A percentile compares a stretch with the other conserved stretches of the same genome.
These are phyloP conservation scores for Himalopsyche japonica DNA, from an alignment of 2,888 invertebrate species.

Conservation along the genomic window DNA sequence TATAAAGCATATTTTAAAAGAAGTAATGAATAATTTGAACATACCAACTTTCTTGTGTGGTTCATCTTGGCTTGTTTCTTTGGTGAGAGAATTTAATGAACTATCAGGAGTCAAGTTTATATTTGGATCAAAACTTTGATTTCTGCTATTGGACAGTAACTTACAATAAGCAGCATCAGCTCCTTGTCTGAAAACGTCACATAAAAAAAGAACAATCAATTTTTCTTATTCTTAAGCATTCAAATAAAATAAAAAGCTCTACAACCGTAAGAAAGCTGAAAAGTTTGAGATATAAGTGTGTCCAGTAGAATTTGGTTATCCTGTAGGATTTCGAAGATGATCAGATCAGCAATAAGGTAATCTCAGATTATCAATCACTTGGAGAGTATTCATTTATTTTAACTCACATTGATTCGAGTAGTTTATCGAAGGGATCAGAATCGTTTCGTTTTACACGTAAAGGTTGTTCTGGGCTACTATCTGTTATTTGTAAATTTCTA, in stretches of 20 bases:
- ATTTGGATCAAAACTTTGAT: not conserved
- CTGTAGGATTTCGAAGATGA: no score
- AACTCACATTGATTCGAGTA: slow-evolving; percentile 13
- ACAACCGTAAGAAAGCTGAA: no score
- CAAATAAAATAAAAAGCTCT: no score
- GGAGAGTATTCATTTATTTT: not conserved
- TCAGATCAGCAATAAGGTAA: no score
- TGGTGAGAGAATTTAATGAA: slow-evolving; percentile 10
- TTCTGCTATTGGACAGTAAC: not conserved
- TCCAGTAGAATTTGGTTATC: no score
- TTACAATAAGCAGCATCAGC: not conserved
- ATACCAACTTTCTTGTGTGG: not conserved
- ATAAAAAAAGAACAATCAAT: not conserved
- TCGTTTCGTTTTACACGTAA: slow-evolving; percentile 28
- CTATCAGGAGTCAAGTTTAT: slow-evolving; percentile 26
- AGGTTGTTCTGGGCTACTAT: slow-evolving; percentile 21
- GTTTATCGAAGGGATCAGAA: slow-evolving; percentile 22
- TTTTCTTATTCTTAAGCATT: no score
- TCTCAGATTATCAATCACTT: no score
- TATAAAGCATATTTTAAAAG: no score
- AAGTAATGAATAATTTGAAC: no score
- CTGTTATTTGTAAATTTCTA: not conserved
- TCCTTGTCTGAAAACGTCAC: not conserved
- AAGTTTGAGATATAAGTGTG: no score
- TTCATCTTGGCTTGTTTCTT: not conserved